Percentiles rank a stretch among this genome's conserved stretches.
These are phyloP conservation scores for Amblyornis subalaris DNA, from an alignment of 2,113 vertebrate species.

Conservation along the genomic window DNA sequence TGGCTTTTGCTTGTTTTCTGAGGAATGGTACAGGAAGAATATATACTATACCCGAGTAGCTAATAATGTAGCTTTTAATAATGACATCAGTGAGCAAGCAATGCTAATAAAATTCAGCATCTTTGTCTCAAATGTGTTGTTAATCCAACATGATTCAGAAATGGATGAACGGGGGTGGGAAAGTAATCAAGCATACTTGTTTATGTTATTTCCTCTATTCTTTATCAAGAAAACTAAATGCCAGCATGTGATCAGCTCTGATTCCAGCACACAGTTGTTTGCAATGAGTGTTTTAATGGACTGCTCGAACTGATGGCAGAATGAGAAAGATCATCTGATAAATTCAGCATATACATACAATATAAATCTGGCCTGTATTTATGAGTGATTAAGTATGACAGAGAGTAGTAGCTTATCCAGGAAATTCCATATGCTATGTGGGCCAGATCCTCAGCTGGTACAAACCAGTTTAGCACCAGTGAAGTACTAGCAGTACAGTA, in stretches of 20 bases:
- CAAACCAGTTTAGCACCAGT: conserved; percentile 27
- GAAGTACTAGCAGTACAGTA: conserved; percentile 28
- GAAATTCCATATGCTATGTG: conserved; percentile 40
- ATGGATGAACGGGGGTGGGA: conserved; percentile 55
- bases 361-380: conserved; percentile 22
- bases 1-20: conserved; percentile 42
- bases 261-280: neutral
- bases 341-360: neutral
- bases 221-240: conserved; percentile 59
- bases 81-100: conserved; percentile 55
- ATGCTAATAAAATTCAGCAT: conserved; percentile 55
- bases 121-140: conserved; percentile 58
- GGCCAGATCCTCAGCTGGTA: conserved; percentile 34
- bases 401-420: conserved; percentile 21
- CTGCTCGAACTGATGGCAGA: neutral
- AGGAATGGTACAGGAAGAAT: conserved; percentile 26
- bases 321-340: neutral
- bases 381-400: conserved; percentile 10
- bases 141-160: conserved; percentile 68
- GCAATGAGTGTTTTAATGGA: conserved; percentile 6
- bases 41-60: neutral
- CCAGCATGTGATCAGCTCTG: conserved; percentile 51
- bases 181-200: conserved; percentile 62
- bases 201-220: conserved; percentile 62
- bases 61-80: conserved; percentile 66